Percentiles rank a stretch among this genome's conserved stretches.
phyloP scores from a whole-genome alignment of 2,113 vertebrate species.

The Anhinga anhinga region DNA sequence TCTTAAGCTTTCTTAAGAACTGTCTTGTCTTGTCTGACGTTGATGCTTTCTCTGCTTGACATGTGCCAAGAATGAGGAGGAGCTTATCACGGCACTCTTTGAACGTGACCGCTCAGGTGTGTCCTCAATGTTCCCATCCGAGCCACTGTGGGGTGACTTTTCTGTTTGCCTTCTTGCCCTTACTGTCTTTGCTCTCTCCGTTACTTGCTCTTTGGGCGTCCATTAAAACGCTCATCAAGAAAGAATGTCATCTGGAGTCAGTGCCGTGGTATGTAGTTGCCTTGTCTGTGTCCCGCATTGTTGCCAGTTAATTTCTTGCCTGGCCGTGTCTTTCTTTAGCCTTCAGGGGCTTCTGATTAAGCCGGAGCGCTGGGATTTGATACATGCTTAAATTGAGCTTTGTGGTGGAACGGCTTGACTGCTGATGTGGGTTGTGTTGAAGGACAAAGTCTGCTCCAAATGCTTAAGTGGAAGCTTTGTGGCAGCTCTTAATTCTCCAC shows the following conservation, averaged over 20 bases:
- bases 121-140: not conserved
- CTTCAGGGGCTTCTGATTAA: not conserved
- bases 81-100: not conserved
- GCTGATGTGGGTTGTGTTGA: not conserved
- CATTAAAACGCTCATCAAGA: conserved; percentile 18
- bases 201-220: not conserved
- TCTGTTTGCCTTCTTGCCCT: not conserved
- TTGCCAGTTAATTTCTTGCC: not conserved
- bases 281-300: not conserved
- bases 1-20: not conserved
- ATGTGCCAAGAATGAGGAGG: not conserved
- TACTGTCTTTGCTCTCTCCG: not conserved
- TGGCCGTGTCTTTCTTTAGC: not conserved
- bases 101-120: not conserved
- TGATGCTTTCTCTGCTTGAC: not conserved
- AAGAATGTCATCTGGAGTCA: not conserved
- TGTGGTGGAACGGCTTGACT: not conserved
- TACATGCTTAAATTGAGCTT: not conserved
- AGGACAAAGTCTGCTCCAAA: not conserved
- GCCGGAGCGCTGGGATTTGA: not conserved
- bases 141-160: fast-evolving
- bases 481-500: not conserved
- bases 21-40: not conserved
- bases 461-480: not conserved
- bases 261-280: not conserved